Evolutionary conservation across 2,797 vertebrate species (phyloP), one percentile per base, ranked within the genome.

Genomic region (Coreius guichenoti): DNA sequence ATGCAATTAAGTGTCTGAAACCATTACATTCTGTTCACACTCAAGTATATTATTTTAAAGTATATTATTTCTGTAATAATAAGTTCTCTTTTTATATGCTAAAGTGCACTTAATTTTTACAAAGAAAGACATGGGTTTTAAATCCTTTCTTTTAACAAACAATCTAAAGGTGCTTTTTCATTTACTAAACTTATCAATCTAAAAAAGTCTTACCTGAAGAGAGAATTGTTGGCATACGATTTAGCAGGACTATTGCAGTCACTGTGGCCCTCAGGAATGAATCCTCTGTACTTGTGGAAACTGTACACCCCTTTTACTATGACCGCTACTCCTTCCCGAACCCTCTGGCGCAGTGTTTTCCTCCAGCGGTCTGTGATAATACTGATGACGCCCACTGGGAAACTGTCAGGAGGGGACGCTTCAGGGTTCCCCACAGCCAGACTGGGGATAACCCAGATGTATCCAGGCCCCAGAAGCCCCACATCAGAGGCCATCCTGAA

Each of bases 331-430:
- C 98, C 98, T 19, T 99, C 98, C 77, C 97, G 95, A 88, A 99
- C 97, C 87, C 98, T 96, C 94, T 98, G 98, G 83, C 96, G 91
- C 91, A 99, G 92, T 88, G 95, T 99, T 91, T 97, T 97, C 91
- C 96, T 96, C 98, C 98, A 99, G 93, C 97, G 97, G 90, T 99
- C 98, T 0, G 97, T 98, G 87, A 98, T 97, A 69, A 99, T 96
- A 0, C 98, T 97, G 87, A 99, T 98, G 74, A 99, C 95, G 4
- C 98, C 98, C 0, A 99, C 92, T 0, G 98, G 98, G 94, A 99
- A 99, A 90, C 93, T 94, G 70, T 90, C 39, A 0, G 98, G 97
- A 2, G 98, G 97, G 0, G 96, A 94, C 74, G 90, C 91, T 88
- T 98, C 97, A 86, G 97, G 97, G 93, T 97, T 98, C 88, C 98